Conservation (phyloP, 2,888 invertebrate species). For the Tenodera sinensis region DNA sequence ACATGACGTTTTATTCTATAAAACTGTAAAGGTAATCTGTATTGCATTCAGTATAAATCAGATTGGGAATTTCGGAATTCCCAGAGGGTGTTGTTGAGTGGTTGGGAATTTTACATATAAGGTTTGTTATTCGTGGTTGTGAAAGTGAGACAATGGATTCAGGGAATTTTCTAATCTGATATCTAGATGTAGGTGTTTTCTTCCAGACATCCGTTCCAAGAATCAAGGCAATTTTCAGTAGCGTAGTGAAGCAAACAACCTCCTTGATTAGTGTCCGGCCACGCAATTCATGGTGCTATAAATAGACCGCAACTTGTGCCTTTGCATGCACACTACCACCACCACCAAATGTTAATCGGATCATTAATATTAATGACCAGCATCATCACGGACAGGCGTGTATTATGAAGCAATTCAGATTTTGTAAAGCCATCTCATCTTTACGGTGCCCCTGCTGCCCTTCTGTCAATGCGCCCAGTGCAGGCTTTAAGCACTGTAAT, state of each 20-base stretch:
- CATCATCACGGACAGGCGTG: neutral
- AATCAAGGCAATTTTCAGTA: neutral
- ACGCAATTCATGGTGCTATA: neutral
- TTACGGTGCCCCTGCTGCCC: neutral
- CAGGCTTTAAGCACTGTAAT: neutral
- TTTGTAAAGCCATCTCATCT: neutral
- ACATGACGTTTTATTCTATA: too few relatives aligned
- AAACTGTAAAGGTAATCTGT: too few relatives aligned
- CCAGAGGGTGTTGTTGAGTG: too few relatives aligned
- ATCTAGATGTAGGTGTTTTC: neutral
- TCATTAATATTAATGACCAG: conserved; percentile 7
- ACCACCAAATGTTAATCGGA: conserved; percentile 5
- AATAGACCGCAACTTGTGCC: neutral
- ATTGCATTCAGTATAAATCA: too few relatives aligned
- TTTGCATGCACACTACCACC: neutral
- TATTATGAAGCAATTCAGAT: neutral
- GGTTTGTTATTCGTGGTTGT: too few relatives aligned
- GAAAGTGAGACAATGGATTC: too few relatives aligned
- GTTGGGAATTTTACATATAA: too few relatives aligned
- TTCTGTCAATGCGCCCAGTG: neutral
- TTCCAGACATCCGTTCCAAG: neutral
- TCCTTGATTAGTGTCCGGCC: neutral
- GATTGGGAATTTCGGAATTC: too few relatives aligned
- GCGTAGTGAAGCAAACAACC: neutral
- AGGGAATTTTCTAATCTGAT: too few relatives aligned